Evolutionary conservation across 1,140 invertebrate species (phyloP), one percentile per base, ranked within the genome.

Genomic region (Pinna nobilis): DNA sequence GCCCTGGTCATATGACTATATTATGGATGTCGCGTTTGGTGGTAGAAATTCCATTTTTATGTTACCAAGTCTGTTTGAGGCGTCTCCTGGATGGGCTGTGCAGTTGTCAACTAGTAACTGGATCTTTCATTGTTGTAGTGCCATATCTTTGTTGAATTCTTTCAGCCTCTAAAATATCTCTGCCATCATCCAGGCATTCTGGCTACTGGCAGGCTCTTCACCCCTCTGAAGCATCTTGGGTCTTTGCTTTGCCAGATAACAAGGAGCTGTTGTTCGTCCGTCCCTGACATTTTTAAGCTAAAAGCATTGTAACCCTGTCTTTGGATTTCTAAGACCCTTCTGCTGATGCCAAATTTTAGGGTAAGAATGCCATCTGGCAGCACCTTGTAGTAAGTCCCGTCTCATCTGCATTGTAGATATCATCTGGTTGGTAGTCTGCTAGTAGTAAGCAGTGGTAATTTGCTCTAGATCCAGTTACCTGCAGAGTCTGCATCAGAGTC

Each of bases 371-470:
- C 85, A 61, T 90, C 83, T 41, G 90, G 89, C 64, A 90, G 69
- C 65, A 83, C 85, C 76, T 87, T 87, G 76, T 83, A 90, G 87
- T 91, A 90, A 91, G 79, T 13, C 86, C 87, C 37, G 87, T 90
- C 82, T 91, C 89, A 79, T 91, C 88, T 20, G 84, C 84, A 78
- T 91, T 91, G 82, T 85, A 91, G 60, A 90, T 82, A 73, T 90
- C 82, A 51, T 87, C 75, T 61, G 83, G 77, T 35, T 79, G 64
- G 78, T 90, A 90, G 9, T 82, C 70, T 78, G 53, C 30, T 80
- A 44, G 32, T 85, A 39, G 35, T 64, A n/a, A n/a, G n/a, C n/a
- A n/a, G 28, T 7, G 55, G 59, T 50, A 73, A 41, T 53, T 73
- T 57, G 15, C 41, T 67, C 0, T 9, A 30, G 23, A 51, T 66